Conservation (phyloP, 2,888 invertebrate species). For the Nudaria mundana region DNA sequence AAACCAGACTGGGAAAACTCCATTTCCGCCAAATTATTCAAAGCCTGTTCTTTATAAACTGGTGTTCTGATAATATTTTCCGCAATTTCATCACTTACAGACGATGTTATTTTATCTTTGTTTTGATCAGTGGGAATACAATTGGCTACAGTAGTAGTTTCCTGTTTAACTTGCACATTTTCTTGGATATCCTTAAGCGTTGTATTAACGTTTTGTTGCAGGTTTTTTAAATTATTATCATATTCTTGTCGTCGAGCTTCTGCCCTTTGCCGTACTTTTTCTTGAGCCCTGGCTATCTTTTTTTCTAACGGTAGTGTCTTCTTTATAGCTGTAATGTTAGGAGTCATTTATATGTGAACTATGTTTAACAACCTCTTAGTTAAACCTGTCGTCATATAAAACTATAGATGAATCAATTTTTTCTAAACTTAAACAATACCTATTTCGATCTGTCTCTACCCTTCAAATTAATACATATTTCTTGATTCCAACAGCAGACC, state of each 20-base stretch:
- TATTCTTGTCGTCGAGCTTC: slow-evolving; percentile 37
- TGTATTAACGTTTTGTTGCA: slow-evolving; percentile 2
- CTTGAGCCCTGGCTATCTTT: slow-evolving; percentile 58
- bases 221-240: slow-evolving; percentile 23
- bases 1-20: slow-evolving; percentile 37
- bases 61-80: slow-evolving; percentile 14
- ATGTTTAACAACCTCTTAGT: too few species aligned
- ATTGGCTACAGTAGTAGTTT: not conserved
- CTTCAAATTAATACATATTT: too few species aligned
- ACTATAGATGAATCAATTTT: too few species aligned
- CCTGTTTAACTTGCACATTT: not conserved
- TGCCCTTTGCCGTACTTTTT: slow-evolving; percentile 51
- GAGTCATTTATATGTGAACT: too few species aligned
- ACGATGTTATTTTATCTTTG: not conserved
- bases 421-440: too few species aligned
- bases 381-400: too few species aligned
- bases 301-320: slow-evolving; percentile 46
- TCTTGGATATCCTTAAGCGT: not conserved
- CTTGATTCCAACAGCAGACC: too few species aligned
- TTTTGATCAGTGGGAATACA: not conserved
- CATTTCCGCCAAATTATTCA: slow-evolving; percentile 35
- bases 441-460: too few species aligned
- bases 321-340: slow-evolving; percentile 43
- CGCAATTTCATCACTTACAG: not conserved
- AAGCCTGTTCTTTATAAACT: slow-evolving; percentile 33